Evolutionary conservation across 37 sponge, comb jelly and placozoan genomes (phyloP).

Genomic region (Ianthella basta): DNA sequence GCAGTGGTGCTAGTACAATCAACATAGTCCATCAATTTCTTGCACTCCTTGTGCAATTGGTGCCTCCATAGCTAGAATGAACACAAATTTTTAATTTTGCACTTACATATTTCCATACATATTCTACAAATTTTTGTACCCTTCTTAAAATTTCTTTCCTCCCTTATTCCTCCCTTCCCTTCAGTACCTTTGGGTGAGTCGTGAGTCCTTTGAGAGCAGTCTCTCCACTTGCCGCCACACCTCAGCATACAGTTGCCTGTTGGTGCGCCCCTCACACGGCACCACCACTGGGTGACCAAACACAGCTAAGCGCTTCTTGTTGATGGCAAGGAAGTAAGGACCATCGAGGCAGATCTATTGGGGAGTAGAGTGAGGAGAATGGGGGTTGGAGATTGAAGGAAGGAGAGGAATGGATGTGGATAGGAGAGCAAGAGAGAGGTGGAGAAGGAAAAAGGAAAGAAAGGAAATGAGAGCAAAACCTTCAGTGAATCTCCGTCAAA

Average conservation of each 20-base stretch:
- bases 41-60: too few species aligned
- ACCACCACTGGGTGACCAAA: conserved; percentile 87
- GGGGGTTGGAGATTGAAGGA: background rate
- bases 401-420: background rate
- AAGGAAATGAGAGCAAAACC: too few species aligned
- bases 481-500: too few species aligned
- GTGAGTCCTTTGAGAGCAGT: conserved; percentile 48
- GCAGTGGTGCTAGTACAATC: too few species aligned
- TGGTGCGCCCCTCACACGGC: conserved; percentile 58
- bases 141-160: too few species aligned
- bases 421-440: background rate
- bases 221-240: conserved; percentile 78
- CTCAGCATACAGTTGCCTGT: conserved; percentile 58
- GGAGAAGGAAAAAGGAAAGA: too few species aligned
- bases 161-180: background rate
- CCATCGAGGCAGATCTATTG: conserved; percentile 56
- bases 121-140: too few species aligned
- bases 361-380: background rate
- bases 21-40: too few species aligned
- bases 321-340: conserved; percentile 75
- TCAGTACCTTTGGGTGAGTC: conserved; percentile 5
- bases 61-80: too few species aligned
- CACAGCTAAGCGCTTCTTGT: conserved; percentile 66
- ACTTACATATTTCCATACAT: too few species aligned
- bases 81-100: too few species aligned